Percentiles rank a stretch among this genome's conserved stretches.
phyloP scores from a whole-genome alignment of 2,113 vertebrate genomes.

The Sturnus vulgaris region DNA sequence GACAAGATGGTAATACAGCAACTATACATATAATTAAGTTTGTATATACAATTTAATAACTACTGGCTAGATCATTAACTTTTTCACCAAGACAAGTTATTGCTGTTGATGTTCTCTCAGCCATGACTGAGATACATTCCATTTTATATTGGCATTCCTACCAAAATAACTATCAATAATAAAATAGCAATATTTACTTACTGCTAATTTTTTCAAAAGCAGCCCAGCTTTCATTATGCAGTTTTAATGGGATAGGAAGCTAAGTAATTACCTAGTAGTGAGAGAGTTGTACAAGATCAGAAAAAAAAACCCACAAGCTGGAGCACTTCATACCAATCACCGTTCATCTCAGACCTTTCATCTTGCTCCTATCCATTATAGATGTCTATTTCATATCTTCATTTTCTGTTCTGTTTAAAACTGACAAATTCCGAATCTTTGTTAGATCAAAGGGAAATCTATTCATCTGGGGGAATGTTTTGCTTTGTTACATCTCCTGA shows the following conservation, averaged over 20 bases:
- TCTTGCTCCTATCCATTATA: not conserved
- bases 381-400: not conserved
- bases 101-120: not conserved
- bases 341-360: not conserved
- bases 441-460: conserved; percentile 13
- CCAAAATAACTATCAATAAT: not conserved
- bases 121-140: not conserved
- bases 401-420: conserved; percentile 9
- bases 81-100: not conserved
- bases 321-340: not conserved
- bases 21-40: not conserved
- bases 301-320: not conserved
- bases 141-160: not conserved
- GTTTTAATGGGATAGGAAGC: not conserved
- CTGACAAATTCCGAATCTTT: not conserved
- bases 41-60: not conserved
- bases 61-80: not conserved
- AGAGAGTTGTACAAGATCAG: not conserved
- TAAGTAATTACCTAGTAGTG: not conserved
- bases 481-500: not conserved
- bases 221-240: not conserved
- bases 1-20: not conserved
- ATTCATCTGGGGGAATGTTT: not conserved
- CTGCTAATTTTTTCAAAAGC: not conserved
- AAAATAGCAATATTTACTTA: not conserved